Percentiles rank a stretch among this genome's conserved stretches.
Conservation (phyloP, 2,113 vertebrate species). For the Lepus timidus region DNA sequence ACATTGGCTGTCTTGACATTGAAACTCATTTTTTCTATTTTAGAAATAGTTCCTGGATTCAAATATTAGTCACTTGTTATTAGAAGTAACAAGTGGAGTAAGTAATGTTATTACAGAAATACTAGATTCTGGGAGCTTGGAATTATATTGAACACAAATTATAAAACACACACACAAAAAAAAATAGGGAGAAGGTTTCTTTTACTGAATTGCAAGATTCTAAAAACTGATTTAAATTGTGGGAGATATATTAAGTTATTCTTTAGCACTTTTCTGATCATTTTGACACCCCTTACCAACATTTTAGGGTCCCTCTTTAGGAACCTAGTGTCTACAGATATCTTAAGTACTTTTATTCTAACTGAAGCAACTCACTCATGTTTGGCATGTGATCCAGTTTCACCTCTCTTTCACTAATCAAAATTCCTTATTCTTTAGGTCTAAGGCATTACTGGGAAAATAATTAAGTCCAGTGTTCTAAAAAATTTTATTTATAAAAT, state of each 20-base stretch:
- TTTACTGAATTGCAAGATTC: not conserved
- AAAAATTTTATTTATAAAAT: conserved; percentile 28
- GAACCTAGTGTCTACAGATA: not conserved
- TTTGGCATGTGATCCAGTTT: not conserved
- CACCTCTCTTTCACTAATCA: not conserved
- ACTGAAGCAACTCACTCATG: not conserved
- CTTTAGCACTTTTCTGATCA: not conserved
- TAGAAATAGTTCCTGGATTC: not conserved
- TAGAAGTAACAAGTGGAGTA: not conserved
- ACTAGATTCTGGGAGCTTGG: not conserved
- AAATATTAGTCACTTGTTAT: not conserved
- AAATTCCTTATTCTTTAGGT: conserved; percentile 6
- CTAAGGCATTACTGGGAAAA: not conserved
- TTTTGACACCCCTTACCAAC: not conserved
- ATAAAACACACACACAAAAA: not conserved
- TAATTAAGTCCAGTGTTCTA: not conserved
- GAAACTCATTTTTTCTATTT: not conserved
- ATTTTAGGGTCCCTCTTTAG: not conserved
- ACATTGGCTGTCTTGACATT: not conserved
- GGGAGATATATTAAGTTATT: not conserved
- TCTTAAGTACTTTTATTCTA: not conserved
- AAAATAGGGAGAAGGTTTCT: not conserved
- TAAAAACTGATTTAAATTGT: not conserved
- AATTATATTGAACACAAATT: not conserved
- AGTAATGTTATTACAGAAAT: not conserved